Evolutionary conservation across 2,888 invertebrate species (phyloP), one percentile per base, ranked within the genome.

Genomic region (Phengaris alcon): DNA sequence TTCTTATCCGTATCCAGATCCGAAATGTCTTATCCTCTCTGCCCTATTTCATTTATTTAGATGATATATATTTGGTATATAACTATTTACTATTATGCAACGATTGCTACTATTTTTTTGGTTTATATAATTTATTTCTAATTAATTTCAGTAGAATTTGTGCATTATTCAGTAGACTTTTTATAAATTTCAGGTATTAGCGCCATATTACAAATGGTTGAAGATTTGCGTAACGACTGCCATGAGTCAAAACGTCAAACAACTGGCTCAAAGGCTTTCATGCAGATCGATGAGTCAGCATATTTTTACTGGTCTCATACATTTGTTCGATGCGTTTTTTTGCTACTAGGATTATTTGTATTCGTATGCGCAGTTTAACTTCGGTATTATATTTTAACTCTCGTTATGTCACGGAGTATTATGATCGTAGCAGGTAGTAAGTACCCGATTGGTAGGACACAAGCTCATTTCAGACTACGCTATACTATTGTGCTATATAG

Each of bases 171-270:
- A 64, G 35, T 35, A 64, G 6, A 6, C 64, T 64, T 2, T 6
- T 2, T 6, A 35, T 64, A 13, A 4, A 7, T 48, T 46, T 48
- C 15, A 69, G 69, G 51, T 64, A 74, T 74, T 74, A 75, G 79
- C 81, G 84, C 82, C 84, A 78, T 81, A 79, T 85, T 83, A 86
- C 83, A 85, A 85, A 87, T 85, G 82, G 78, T 77, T 72, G 72
- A 74, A 82, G 82, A 85, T 84, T 85, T 81, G 74, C 79, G 77
- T 80, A 85, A 85, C 82, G 83, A 78, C 79, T 76, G 81, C 82
- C 81, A 84, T 85, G 82, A 82, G 79, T 85, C 84, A 85, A 84
- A 85, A 83, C 80, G 84, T 82, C 82, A 82, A 79, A 80, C 75
- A 77, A 77, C 69, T 75, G 75, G 77, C 77, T 73, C 74, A 78